Evolutionary conservation across 2,113 vertebrate species (phyloP).

Genomic region (Halichoerus grypus): DNA sequence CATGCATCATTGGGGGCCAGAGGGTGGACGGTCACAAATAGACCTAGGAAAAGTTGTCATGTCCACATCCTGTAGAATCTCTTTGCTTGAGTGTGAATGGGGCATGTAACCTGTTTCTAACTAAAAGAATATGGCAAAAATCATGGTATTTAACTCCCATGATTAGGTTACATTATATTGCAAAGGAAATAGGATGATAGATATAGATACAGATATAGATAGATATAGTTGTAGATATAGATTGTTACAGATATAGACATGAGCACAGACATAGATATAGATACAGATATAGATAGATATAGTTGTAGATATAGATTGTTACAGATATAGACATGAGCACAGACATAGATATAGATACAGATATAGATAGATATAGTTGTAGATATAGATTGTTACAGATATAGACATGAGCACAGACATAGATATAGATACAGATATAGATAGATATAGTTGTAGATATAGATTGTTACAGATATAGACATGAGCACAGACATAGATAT

Average conservation of each 20-base stretch:
- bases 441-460: not conserved
- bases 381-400: not conserved
- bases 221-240: not conserved
- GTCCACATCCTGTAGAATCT: not conserved
- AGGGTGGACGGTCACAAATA: not conserved
- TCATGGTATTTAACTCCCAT: not conserved
- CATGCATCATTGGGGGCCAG: not conserved
- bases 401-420: not conserved
- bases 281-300: not conserved
- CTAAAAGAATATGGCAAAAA: not conserved
- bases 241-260: not conserved
- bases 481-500: not conserved
- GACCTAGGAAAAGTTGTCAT: not conserved
- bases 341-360: not conserved
- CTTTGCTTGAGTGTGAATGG: not conserved
- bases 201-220: not conserved
- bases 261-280: too few species aligned
- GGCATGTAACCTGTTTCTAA: not conserved
- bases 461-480: not conserved
- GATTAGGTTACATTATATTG: not conserved
- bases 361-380: not conserved
- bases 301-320: not conserved
- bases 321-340: not conserved
- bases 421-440: not conserved
- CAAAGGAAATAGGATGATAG: not conserved